Percentiles rank a stretch among this genome's conserved stretches.
These are phyloP conservation scores for Drosophila lini DNA, from an alignment of 1,140 invertebrate genomes.

Conservation along the genomic window DNA sequence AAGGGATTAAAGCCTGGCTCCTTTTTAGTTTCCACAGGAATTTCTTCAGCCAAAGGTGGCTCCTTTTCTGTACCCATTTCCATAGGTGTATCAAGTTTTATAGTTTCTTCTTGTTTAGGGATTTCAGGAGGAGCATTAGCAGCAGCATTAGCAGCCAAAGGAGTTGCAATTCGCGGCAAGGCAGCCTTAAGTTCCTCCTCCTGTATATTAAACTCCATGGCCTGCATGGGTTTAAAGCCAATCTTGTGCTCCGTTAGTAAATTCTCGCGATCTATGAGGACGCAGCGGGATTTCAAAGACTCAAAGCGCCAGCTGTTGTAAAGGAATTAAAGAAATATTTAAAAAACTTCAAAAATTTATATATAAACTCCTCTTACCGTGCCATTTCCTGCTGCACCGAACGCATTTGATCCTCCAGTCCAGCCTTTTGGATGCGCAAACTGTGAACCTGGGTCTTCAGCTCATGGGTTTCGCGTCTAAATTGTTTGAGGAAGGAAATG, in stretches of 20 bases:
- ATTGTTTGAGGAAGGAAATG: constrained; percentile 29
- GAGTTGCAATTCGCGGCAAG: constrained; percentile 57
- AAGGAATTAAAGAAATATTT: background rate
- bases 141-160: too few species aligned
- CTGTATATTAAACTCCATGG: constrained; percentile 73
- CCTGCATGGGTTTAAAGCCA: constrained; percentile 63
- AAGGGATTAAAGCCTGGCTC: background rate
- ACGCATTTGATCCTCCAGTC: constrained; percentile 72
- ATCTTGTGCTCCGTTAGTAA: constrained; percentile 77
- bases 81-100: constrained; percentile 35
- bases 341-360: background rate
- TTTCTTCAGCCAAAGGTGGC: background rate
- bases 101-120: constrained; percentile 8
- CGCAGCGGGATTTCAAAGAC: constrained; percentile 79
- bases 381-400: constrained; percentile 76
- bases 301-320: constrained; percentile 81
- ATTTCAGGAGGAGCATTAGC: background rate
- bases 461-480: constrained; percentile 83
- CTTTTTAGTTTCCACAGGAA: constrained; percentile 2
- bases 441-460: constrained; percentile 74
- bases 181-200: constrained; percentile 63
- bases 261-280: constrained; percentile 79
- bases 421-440: constrained; percentile 75
- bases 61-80: constrained; percentile 4
- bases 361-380: constrained; percentile 36